Evolutionary conservation across 2,797 vertebrate species (phyloP), one percentile per base, ranked within the genome.

Genomic region (Peromyscus aztecus): DNA sequence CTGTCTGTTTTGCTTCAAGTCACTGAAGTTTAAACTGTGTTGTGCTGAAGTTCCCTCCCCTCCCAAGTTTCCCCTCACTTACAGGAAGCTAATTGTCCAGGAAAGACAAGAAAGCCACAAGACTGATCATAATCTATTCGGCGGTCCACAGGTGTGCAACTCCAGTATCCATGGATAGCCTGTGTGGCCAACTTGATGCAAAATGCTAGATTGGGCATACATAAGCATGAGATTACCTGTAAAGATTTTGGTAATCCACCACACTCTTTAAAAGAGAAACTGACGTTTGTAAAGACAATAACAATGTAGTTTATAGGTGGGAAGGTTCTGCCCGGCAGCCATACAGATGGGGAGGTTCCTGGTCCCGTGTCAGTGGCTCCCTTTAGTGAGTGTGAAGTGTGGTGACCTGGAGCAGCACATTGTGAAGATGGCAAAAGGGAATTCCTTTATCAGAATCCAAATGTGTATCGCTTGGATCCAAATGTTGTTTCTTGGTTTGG

Each of bases 381-480:
- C 11, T 24, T 34, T 23, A 55, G 13, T 49, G 4, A n/a, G 57
- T 76, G 21, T 43, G 21, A 52, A 86, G 27, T 31, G 1, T 61
- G 21, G 21, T 63, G 67, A 90, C 4, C 16, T 76, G 9, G 21
- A 90, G 67, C 16, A 61, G 11, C 12, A 34, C 17, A 55, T 82
- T 81, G 91, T 4, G 63, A 61, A 89, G 91, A 37, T 59, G 8
- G 52, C 52, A 14, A 52, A 52, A 52, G 52, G 52, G 52, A 52
- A 52, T 63, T 16, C 59, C 89, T 96, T 89, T 46, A 75, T 65
- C 19, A 88, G 85, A 75, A 81, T 96, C 75, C 27, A 83, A 90
- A 55, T 90, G 61, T 90, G 55, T 89, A 78, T 93, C 63, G 21
- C 40, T 92, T 89, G 59, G 34, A 52, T 52, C 52, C 52, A 52